Evolutionary conservation across 2,797 vertebrate genomes (phyloP), one percentile per base, ranked within the genome.

Genomic region (Craterocephalus amniculus): DNA sequence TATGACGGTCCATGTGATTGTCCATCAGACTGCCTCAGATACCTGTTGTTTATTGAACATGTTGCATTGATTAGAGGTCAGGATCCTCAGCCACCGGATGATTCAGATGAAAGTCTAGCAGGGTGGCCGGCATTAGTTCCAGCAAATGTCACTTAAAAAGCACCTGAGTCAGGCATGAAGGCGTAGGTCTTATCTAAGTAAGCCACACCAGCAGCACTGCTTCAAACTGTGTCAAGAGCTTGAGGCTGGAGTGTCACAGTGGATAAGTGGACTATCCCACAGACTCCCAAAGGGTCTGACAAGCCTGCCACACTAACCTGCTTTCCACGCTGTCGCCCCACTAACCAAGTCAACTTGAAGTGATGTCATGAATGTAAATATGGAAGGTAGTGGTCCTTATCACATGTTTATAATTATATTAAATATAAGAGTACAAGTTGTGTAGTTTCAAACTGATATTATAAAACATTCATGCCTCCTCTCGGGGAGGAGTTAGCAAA

Each of bases 251-350:
- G 57, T 75, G 84, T 85, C 76, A 76, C 24, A 59, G 60, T 27
- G 72, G 79, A 84, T 81, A 67, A 76, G 48, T 69, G 67, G 52
- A 74, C 45, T 32, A 57, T 35, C 67, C 65, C 48, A 64, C 36
- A 58, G 52, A 14, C 22, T 62, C 69, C 67, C 49, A 73, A 36
- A 32, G 26, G 34, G 72, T 63, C 71, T 81, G 88, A 83, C 83
- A 55, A 60, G 68, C 64, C 74, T 76, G 83, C 32, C 84, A 83
- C 80, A 85, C 74, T 89, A 74, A 90, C 83, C 85, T 51, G 76
- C 80, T 86, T 86, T 67, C 58, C 65, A 20, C 62, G 55, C 62
- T 74, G 68, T 78, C 77, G 72, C 70, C 79, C 61, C 14, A 35
- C 56, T 67, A 54, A 72, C 32, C 54, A 45, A 32, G 16, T 63